Percentiles rank a stretch among this genome's conserved stretches.
These are phyloP conservation scores for Dysidea cf. avara DNA, from an alignment of 37 sponge, comb jelly and placozoan genomes.

Conservation along the genomic window DNA sequence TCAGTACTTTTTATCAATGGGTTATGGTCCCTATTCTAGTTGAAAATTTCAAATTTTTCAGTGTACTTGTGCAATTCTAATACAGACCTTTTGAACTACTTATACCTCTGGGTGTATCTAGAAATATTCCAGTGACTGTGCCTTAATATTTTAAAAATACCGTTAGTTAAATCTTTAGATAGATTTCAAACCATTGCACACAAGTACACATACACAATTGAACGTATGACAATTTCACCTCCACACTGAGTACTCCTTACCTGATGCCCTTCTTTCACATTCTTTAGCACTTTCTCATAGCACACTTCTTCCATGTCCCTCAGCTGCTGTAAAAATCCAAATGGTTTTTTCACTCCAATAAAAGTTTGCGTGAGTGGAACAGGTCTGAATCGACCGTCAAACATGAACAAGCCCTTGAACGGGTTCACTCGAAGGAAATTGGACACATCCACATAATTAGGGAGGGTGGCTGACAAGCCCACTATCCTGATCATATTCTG, in stretches of 20 bases:
- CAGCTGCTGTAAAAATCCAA: slow-evolving; percentile 68
- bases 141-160: too few species aligned
- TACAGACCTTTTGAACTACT: too few species aligned
- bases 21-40: too few species aligned
- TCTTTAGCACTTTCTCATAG: slow-evolving; percentile 90
- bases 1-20: too few species aligned
- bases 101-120: too few species aligned
- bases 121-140: too few species aligned
- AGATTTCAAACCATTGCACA: not conserved
- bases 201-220: not conserved
- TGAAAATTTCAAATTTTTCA: too few species aligned
- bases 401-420: slow-evolving; percentile 89
- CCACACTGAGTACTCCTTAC: slow-evolving; percentile 47
- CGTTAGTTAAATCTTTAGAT: too few species aligned
- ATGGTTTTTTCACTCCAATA: slow-evolving; percentile 82
- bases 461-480: slow-evolving; percentile 98
- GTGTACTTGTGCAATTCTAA: not conserved
- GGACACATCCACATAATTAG: slow-evolving; percentile 96
- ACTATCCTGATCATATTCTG: slow-evolving; percentile 95
- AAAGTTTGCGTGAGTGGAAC: slow-evolving; percentile 93
- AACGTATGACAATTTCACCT: too few species aligned
- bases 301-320: slow-evolving; percentile 93
- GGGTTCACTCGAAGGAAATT: slow-evolving; percentile 91
- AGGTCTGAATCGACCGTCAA: slow-evolving; percentile 94
- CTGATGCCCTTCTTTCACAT: slow-evolving; percentile 78